phyloP scores from a whole-genome alignment of 1,140 invertebrate species.

The Mya arenaria region DNA sequence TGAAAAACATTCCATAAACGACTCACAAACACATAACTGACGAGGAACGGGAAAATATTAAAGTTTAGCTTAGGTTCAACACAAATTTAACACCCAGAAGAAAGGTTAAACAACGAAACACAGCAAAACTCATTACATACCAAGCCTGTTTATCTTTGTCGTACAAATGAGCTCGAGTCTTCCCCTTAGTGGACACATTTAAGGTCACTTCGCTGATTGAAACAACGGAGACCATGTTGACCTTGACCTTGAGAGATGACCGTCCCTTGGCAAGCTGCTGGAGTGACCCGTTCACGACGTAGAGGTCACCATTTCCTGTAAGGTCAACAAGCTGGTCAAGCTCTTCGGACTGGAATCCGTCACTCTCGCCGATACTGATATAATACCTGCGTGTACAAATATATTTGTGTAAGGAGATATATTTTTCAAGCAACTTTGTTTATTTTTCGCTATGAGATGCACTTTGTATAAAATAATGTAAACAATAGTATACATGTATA shows the following conservation, averaged over 20 bases:
- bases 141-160: constrained; percentile 93
- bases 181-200: constrained; percentile 61
- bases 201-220: constrained; percentile 84
- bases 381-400: constrained; percentile 88
- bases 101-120: no score
- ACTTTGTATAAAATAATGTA: no score
- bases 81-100: no score
- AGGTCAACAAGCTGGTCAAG: constrained; percentile 91
- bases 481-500: no score
- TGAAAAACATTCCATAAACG: no score
- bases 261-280: constrained; percentile 73
- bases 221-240: constrained; percentile 90
- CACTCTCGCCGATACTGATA: constrained; percentile 87
- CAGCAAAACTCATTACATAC: no score
- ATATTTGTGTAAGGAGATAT: no score
- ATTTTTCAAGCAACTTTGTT: no score
- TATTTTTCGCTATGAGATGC: no score
- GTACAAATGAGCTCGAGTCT: constrained; percentile 86
- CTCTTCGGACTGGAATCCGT: constrained; percentile 88
- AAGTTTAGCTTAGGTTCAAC: no score
- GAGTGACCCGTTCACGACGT: constrained; percentile 63
- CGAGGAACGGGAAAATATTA: no score
- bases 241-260: constrained; percentile 84
- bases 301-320: constrained; percentile 69
- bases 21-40: no score